A percentile compares a stretch with the other conserved stretches of the same genome.
phyloP scores from a whole-genome alignment of 1,140 invertebrate species.

The Leptoteleia sp. region DNA sequence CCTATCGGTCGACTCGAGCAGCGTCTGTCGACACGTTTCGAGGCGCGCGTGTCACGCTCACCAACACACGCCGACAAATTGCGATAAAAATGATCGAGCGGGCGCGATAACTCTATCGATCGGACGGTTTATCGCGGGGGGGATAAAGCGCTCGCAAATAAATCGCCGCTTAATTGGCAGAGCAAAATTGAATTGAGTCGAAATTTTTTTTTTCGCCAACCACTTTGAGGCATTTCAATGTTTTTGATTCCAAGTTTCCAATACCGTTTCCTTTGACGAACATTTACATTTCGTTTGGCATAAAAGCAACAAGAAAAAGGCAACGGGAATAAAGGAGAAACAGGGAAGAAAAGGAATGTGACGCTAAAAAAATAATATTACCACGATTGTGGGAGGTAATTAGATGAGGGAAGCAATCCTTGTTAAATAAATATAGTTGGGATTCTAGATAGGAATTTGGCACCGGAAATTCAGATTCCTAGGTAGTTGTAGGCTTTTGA shows the following conservation, averaged over 20 bases:
- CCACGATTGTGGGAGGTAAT: no score
- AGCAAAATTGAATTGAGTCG: slow-evolving; percentile 19
- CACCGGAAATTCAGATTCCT: no score
- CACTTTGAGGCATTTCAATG: not conserved
- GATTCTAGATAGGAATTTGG: no score
- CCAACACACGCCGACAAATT: slow-evolving; percentile 21
- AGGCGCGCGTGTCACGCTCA: slow-evolving; percentile 1
- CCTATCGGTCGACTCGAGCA: slow-evolving; percentile 15
- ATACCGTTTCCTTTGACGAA: no score
- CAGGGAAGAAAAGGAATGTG: no score
- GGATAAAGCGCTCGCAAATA: slow-evolving; percentile 26
- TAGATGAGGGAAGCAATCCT: no score
- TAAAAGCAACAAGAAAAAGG: no score
- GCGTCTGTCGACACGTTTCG: slow-evolving; percentile 20
- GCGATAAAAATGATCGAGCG: slow-evolving; percentile 16
- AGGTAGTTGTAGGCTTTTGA: no score
- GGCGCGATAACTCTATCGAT: slow-evolving; percentile 15
- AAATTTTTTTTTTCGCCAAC: not conserved
- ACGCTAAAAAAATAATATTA: no score
- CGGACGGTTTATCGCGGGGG: not conserved
- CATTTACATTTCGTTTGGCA: no score
- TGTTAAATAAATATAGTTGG: no score
- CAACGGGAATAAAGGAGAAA: no score
- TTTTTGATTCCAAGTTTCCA: not conserved
- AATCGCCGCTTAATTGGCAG: slow-evolving; percentile 28